These are phyloP conservation scores for Rhipidura dahli DNA, from an alignment of 2,113 vertebrate species.

Conservation along the genomic window DNA sequence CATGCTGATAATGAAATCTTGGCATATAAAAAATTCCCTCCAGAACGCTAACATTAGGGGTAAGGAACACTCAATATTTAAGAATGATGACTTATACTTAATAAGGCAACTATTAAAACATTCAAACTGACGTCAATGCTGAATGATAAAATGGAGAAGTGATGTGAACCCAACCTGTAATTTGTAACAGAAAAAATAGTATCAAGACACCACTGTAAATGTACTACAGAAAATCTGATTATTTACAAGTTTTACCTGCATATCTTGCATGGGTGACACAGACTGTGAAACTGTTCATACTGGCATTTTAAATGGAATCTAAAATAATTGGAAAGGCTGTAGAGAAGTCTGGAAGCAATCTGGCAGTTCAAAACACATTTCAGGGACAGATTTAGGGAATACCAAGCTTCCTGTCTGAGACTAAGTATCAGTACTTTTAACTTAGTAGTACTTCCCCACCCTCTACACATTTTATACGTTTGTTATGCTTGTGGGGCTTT, in stretches of 20 bases:
- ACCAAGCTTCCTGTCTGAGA: neutral
- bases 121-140: neutral
- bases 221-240: neutral
- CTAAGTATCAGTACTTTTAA: neutral
- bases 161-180: neutral
- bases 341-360: neutral
- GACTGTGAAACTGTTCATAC: neutral
- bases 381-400: neutral
- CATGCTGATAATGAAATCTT: neutral
- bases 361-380: neutral
- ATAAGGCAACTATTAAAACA: neutral
- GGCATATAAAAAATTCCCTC: neutral
- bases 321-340: neutral
- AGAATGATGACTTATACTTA: neutral
- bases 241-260: neutral
- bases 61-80: neutral
- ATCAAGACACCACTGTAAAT: neutral
- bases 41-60: neutral
- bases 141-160: neutral
- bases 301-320: neutral
- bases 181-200: neutral
- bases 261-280: neutral
- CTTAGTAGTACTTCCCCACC: neutral
- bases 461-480: fast-evolving
- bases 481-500: neutral